Conservation (phyloP, 1,140 invertebrate genomes). For the Drosophila virilis region DNA sequence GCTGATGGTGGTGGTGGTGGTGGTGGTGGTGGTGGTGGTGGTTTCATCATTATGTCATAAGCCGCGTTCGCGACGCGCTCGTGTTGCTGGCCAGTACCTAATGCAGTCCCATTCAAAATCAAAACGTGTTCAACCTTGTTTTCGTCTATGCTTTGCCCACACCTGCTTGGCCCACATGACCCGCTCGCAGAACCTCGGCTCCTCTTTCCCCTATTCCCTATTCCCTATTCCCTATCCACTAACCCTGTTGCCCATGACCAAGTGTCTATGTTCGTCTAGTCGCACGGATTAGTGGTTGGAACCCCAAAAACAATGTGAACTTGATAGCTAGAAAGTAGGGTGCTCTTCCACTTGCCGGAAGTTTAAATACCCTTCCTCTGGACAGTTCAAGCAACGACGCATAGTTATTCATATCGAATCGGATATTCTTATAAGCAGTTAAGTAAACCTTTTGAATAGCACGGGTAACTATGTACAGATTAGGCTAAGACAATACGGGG, state of each 20-base stretch:
- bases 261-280: slow-evolving; percentile 7
- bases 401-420: too few species aligned
- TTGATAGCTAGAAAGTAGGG: slow-evolving; percentile 13
- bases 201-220: too few species aligned
- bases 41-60: slow-evolving; percentile 71
- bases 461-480: too few species aligned
- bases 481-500: too few species aligned
- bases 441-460: too few species aligned
- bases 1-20: neutral
- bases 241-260: neutral
- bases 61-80: slow-evolving; percentile 36
- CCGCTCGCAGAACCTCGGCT: neutral
- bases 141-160: slow-evolving; percentile 23
- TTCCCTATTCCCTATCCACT: neutral
- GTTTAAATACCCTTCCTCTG: neutral
- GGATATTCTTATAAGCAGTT: too few species aligned
- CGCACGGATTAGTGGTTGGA: slow-evolving; percentile 28
- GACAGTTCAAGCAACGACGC: too few species aligned
- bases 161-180: slow-evolving; percentile 22
- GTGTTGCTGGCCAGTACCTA: slow-evolving; percentile 39
- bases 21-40: slow-evolving; percentile 37
- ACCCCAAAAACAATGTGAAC: slow-evolving; percentile 33
- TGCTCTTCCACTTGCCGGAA: neutral
- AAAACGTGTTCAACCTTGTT: slow-evolving; percentile 64
- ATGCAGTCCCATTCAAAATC: slow-evolving; percentile 79